Evolutionary conservation across 2,888 invertebrate genomes (phyloP).

Genomic region (Thera obeliscata): DNA sequence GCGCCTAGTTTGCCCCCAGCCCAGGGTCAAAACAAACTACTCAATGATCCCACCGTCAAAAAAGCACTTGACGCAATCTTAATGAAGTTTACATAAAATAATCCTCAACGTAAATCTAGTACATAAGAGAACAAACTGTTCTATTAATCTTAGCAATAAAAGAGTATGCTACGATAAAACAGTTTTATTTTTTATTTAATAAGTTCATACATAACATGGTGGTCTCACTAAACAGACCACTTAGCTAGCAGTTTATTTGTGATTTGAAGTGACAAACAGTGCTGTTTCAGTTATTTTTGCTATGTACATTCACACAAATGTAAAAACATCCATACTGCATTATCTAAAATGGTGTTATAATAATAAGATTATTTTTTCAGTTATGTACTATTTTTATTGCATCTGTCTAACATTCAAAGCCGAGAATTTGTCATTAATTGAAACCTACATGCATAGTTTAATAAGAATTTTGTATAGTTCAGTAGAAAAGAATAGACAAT

Average conservation of each 20-base stretch:
- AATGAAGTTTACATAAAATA: slow-evolving; percentile 66
- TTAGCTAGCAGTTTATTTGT: slow-evolving; percentile 69
- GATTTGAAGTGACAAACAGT: slow-evolving; percentile 72
- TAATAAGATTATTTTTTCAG: slow-evolving; percentile 25
- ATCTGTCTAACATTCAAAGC: slow-evolving; percentile 56
- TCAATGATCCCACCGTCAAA: slow-evolving; percentile 91
- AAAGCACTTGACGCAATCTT: slow-evolving; percentile 90
- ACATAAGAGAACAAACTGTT: slow-evolving; percentile 3
- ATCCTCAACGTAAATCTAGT: neutral
- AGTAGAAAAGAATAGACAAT: slow-evolving; percentile 45
- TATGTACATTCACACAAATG: slow-evolving; percentile 68
- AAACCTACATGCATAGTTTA: slow-evolving; percentile 54
- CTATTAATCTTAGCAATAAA: slow-evolving; percentile 31
- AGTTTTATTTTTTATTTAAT: slow-evolving; percentile 66
- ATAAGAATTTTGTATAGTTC: slow-evolving; percentile 40
- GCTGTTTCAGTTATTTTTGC: slow-evolving; percentile 50
- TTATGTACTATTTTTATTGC: slow-evolving; percentile 35
- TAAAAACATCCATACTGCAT: slow-evolving; percentile 10
- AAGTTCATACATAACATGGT: slow-evolving; percentile 73
- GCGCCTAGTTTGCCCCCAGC: slow-evolving; percentile 49
- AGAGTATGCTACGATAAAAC: slow-evolving; percentile 53
- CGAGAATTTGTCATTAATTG: slow-evolving; percentile 46
- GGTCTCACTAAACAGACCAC: slow-evolving; percentile 64
- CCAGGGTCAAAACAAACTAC: slow-evolving; percentile 80
- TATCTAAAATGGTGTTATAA: slow-evolving; percentile 4